Evolutionary conservation across 2,888 invertebrate species (phyloP), one percentile per base, ranked within the genome.

Genomic region (Brenthis hecate): DNA sequence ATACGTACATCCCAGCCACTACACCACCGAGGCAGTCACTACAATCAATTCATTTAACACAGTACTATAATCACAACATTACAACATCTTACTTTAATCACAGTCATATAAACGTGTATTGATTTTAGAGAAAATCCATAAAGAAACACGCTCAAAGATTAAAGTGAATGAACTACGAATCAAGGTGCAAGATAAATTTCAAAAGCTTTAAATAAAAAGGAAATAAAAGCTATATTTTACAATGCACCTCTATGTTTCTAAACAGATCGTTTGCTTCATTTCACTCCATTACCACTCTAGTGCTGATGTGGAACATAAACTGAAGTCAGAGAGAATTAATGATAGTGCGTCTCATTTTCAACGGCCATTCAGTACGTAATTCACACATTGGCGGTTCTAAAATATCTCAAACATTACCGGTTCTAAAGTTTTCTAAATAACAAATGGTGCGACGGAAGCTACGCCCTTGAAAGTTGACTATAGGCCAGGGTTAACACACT

Each of bases 341-440:
- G 86, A 85, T 80, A 85, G 79, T 80, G 74, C 79, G 81, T 82
- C 80, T 81, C 72, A 65, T 72, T 73, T 76, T 69, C 70, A 67
- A 72, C 70, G 64, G 53, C 66, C 60, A 66, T 71, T 62, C 69
- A 70, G n/a, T 62, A 80, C 84, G 85, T 82, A 83, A 83, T 84
- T 85, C 83, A 81, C 84, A 83, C 81, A 78, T 81, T 81, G 79
- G 78, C 77, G 79, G 76, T 86, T 88, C 82, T 81, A 84, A 89
- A 91, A 90, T 90, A 91, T 85, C 83, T 75, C 79, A 83, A 85
- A 84, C 84, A 85, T 56, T 66, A 54, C 28, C 63, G 74, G 79
- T 79, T 77, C 81, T 76, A 78, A 83, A 87, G 82, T 85, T 86
- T 88, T 84, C 85, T 78, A 83, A 87, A 88, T 89, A 89, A 87